These are phyloP conservation scores for Phasianus colchicus DNA, from an alignment of 2,113 vertebrate species.

Conservation along the genomic window DNA sequence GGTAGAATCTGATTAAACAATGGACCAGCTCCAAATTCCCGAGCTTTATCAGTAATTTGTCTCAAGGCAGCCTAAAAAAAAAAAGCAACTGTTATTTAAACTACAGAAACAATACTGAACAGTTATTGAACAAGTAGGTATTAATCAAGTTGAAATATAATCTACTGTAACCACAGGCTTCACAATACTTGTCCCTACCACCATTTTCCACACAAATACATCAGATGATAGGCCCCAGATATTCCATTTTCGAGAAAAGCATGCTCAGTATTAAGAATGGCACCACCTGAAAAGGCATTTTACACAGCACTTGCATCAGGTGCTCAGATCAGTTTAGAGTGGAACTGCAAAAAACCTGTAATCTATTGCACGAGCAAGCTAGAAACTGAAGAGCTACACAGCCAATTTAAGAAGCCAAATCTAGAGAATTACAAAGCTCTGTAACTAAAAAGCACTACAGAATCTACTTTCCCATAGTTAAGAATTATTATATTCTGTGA, in stretches of 20 bases:
- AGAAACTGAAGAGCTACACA: not conserved
- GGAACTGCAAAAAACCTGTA: not conserved
- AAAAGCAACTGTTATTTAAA: not conserved
- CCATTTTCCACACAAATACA: fast-evolving
- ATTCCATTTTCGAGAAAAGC: not conserved
- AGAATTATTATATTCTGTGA: not conserved
- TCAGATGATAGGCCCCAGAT: not conserved
- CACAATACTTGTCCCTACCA: not conserved
- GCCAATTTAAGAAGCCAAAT: not conserved
- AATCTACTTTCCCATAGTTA: not conserved
- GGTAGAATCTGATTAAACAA: constrained; percentile 98
- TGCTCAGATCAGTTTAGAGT: not conserved
- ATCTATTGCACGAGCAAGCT: fast-evolving
- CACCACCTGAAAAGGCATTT: not conserved
- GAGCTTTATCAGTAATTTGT: constrained; percentile 98
- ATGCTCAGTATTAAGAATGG: too few species aligned
- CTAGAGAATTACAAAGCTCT: not conserved
- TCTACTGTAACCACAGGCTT: not conserved
- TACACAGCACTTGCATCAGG: not conserved
- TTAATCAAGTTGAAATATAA: not conserved
- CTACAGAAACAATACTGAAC: not conserved
- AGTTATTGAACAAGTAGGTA: not conserved
- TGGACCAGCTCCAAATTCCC: constrained; percentile 96
- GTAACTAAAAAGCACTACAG: not conserved
- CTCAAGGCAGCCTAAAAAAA: constrained; percentile 89